Conservation (phyloP, 37 sponge, comb jelly and placozoan genomes). For the Petrosia ficiformis region DNA sequence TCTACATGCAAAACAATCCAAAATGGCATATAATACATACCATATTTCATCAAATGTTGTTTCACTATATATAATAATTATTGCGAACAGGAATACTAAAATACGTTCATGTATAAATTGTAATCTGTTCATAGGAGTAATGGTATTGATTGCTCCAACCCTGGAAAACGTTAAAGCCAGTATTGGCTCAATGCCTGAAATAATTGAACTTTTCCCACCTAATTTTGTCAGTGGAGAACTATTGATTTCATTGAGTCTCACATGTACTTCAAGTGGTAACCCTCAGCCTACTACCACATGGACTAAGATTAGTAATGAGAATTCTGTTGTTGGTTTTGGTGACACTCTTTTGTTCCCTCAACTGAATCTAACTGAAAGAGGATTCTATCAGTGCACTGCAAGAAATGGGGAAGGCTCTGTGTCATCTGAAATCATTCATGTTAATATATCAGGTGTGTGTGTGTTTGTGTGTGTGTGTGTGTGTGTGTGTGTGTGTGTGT, state of each 20-base stretch:
- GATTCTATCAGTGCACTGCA: slow-evolving; percentile 25
- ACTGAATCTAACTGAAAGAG: slow-evolving; percentile 18
- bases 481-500: too few species aligned
- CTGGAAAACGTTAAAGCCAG: neutral
- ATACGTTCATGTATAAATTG: too few species aligned
- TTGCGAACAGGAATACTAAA: too few species aligned
- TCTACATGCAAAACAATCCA: too few species aligned
- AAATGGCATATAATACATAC: too few species aligned
- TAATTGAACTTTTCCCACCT: neutral
- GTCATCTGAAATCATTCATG: neutral
- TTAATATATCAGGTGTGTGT: slow-evolving; percentile 19
- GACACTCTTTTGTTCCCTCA: slow-evolving; percentile 4
- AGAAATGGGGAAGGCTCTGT: slow-evolving; percentile 19
- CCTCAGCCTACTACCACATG: slow-evolving; percentile 44
- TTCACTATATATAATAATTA: too few species aligned
- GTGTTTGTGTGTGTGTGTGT: too few species aligned
- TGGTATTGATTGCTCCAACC: neutral
- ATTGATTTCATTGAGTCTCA: neutral
- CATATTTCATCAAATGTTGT: too few species aligned
- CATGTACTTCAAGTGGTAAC: slow-evolving; percentile 23
- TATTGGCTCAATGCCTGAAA: neutral
- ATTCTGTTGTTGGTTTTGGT: neutral
- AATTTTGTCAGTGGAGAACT: neutral
- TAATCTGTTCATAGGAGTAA: neutral
- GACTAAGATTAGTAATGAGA: slow-evolving; percentile 42